Conservation (phyloP, 2,113 vertebrate species). For the Ciconia boyciana region DNA sequence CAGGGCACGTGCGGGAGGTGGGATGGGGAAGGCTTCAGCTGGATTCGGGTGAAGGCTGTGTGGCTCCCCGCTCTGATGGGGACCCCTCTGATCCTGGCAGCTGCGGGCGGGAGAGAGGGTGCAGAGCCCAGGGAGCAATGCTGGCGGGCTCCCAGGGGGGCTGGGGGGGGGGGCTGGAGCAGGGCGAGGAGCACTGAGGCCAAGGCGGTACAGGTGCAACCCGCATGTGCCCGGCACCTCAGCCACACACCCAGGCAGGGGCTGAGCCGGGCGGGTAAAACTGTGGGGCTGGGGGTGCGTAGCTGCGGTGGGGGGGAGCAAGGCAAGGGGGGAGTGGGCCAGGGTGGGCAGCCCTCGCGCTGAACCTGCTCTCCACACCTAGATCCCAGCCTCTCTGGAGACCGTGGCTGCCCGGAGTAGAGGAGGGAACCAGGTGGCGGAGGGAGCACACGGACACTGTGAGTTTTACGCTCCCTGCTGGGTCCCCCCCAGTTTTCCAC, state of each 20-base stretch:
- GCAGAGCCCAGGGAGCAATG: not conserved
- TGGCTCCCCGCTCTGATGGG: not conserved
- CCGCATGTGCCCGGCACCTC: accelerated
- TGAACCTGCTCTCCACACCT: not conserved
- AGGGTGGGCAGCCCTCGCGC: accelerated
- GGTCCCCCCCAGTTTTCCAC: accelerated
- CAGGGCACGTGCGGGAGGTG: accelerated
- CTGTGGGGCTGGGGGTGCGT: not conserved
- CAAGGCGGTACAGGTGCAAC: not conserved
- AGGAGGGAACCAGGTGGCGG: not conserved
- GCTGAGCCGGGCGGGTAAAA: accelerated
- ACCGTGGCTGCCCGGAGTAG: constrained; percentile 74
- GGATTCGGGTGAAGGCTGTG: not conserved
- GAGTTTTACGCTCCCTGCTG: constrained; percentile 43
- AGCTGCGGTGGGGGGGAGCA: accelerated
- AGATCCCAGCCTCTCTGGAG: constrained; percentile 78
- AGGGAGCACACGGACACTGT: constrained; percentile 42
- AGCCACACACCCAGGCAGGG: not conserved
- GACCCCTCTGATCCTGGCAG: not conserved
- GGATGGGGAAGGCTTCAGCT: not conserved
- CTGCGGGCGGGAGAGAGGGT: accelerated
- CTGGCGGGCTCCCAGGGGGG: not conserved
- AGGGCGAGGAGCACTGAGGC: not conserved
- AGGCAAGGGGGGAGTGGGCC: not conserved
- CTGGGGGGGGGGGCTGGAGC: not conserved